Conservation (phyloP, 2,797 vertebrate species). For the Limosa lapponica region DNA sequence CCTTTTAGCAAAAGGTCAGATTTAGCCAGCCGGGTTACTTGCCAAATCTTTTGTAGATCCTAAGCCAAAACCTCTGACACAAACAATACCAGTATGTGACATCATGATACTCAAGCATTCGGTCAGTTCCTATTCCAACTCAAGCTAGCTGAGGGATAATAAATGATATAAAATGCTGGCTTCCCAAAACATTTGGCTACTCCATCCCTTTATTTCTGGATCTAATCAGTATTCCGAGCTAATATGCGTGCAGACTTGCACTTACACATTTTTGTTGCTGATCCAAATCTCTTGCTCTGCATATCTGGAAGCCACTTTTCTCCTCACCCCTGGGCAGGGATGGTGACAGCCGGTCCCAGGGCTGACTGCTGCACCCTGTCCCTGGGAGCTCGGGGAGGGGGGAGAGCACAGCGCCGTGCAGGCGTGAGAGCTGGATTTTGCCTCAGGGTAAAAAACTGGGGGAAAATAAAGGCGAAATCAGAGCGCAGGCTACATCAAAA, state of each 20-base stretch:
- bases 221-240: slow-evolving; percentile 27
- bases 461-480: background rate
- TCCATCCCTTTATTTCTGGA: slow-evolving; percentile 28
- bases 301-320: background rate
- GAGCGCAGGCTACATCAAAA: background rate
- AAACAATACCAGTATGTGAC: background rate
- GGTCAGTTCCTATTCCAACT: background rate
- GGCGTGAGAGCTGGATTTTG: background rate
- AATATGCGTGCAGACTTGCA: background rate
- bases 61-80: slow-evolving; percentile 13
- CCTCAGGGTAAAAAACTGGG: background rate
- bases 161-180: background rate
- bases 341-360: background rate
- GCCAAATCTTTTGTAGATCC: background rate
- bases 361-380: background rate
- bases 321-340: background rate
- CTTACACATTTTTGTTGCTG: background rate
- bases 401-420: fast-evolving
- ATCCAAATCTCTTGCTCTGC: slow-evolving; percentile 7
- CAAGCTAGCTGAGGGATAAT: background rate
- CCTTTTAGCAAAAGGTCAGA: background rate
- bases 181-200: background rate
- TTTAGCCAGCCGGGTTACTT: background rate
- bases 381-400: background rate
- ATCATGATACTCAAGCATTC: background rate